These are phyloP conservation scores for Folsomia manolachei DNA, from an alignment of 2,888 invertebrate species.

Conservation along the genomic window DNA sequence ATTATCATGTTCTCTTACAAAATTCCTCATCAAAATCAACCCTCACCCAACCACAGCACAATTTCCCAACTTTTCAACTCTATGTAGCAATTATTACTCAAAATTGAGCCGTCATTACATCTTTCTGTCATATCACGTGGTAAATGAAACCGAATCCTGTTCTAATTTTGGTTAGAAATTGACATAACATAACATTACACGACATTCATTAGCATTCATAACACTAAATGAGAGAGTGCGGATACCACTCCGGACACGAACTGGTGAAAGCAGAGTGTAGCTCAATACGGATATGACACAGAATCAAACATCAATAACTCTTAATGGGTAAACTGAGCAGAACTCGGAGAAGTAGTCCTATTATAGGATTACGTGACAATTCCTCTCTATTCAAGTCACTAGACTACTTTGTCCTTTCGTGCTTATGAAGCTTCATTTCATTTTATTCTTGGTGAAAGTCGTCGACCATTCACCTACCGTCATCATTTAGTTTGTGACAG, in stretches of 20 bases:
- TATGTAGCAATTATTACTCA: no score
- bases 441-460: no score
- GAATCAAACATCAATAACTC: neutral
- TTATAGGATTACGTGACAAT: conserved; percentile 24
- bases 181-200: no score
- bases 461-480: no score
- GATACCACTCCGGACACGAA: neutral
- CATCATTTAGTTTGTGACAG: neutral
- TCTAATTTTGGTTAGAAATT: neutral
- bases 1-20: no score
- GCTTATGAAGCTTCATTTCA: neutral
- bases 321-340: neutral
- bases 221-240: neutral
- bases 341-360: conserved; percentile 9
- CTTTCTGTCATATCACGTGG: no score
- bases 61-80: no score
- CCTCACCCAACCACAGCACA: no score
- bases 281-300: no score
- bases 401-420: conserved; percentile 8
- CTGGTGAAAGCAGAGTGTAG: no score
- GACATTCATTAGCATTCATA: neutral
- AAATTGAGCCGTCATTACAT: neutral
- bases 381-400: conserved; percentile 10
- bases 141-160: neutral
- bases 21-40: neutral